Conservation (phyloP, 2,888 invertebrate species). For the Synergus umbraculus region DNA sequence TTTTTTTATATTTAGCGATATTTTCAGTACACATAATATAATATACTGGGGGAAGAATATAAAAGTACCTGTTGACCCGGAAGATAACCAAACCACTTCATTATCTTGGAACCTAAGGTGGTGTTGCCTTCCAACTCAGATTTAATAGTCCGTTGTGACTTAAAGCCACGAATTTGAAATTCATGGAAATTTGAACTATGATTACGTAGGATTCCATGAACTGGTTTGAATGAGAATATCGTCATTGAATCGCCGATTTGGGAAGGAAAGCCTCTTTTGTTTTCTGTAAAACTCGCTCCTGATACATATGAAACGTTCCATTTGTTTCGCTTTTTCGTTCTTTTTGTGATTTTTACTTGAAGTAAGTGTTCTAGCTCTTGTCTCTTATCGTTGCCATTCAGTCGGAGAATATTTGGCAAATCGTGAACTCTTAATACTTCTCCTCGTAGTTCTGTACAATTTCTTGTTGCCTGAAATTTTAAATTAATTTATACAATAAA, state of each 20-base stretch:
- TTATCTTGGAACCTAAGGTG: constrained; percentile 72
- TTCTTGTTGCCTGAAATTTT: constrained; percentile 66
- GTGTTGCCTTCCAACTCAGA: constrained; percentile 87
- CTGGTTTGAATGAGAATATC: constrained; percentile 55
- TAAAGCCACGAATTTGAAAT: constrained; percentile 86
- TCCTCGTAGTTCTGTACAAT: constrained; percentile 63
- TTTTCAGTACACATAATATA: neutral
- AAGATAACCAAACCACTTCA: constrained; percentile 63
- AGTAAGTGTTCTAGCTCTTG: constrained; percentile 62
- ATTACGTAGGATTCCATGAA: constrained; percentile 58
- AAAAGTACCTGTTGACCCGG: neutral
- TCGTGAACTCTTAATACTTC: constrained; percentile 60
- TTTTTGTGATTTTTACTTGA: constrained; percentile 54
- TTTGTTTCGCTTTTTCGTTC: constrained; percentile 59
- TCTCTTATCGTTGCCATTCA: constrained; percentile 59
- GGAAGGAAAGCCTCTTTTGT: constrained; percentile 65
- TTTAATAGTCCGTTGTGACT: constrained; percentile 86
- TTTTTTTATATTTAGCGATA: neutral
- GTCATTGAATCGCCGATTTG: constrained; percentile 60
- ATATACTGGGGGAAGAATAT: neutral
- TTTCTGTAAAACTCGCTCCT: constrained; percentile 69
- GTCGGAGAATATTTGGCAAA: constrained; percentile 56
- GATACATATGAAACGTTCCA: constrained; percentile 74
- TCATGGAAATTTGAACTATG: constrained; percentile 62
- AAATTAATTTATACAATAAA: constrained; percentile 17